Conservation (phyloP, 1,140 invertebrate species). For the Medauroidea extradentata region DNA sequence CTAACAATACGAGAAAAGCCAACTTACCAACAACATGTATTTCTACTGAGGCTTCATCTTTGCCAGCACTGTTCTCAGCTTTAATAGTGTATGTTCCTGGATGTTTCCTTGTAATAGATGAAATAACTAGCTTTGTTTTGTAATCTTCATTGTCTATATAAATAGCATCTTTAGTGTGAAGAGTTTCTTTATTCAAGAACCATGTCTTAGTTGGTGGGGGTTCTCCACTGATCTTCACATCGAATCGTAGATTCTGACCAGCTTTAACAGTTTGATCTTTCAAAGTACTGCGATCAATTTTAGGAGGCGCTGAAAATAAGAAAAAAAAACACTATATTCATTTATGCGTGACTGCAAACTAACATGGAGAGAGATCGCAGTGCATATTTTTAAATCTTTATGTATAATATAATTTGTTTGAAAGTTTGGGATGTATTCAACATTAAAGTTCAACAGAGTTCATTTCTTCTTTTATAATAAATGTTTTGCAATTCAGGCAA, state of each 20-base stretch:
- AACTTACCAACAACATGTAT: conserved; percentile 68
- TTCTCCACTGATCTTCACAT: conserved; percentile 86
- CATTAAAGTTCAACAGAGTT: too few species aligned
- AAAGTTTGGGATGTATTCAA: too few species aligned
- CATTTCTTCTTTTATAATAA: background rate
- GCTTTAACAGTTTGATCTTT: conserved; percentile 83
- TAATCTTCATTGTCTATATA: conserved; percentile 82
- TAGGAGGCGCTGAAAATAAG: conserved; percentile 63
- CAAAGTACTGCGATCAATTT: conserved; percentile 85
- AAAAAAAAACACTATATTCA: too few species aligned
- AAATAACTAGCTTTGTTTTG: conserved; percentile 73
- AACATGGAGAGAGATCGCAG: too few species aligned
- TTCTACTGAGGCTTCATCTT: conserved; percentile 85
- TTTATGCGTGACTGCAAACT: too few species aligned
- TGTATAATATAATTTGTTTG: too few species aligned
- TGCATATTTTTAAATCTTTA: too few species aligned
- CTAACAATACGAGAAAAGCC: background rate
- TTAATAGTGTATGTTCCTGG: conserved; percentile 82
- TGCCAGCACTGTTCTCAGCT: conserved; percentile 86
- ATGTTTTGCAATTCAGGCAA: too few species aligned
- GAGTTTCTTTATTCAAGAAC: conserved; percentile 75
- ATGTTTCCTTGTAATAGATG: conserved; percentile 69
- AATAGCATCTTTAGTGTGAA: conserved; percentile 61
- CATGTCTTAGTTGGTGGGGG: conserved; percentile 80
- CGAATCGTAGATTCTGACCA: conserved; percentile 77